phyloP scores from a whole-genome alignment of 1,140 invertebrate genomes.

The Monomorium pharaonis region DNA sequence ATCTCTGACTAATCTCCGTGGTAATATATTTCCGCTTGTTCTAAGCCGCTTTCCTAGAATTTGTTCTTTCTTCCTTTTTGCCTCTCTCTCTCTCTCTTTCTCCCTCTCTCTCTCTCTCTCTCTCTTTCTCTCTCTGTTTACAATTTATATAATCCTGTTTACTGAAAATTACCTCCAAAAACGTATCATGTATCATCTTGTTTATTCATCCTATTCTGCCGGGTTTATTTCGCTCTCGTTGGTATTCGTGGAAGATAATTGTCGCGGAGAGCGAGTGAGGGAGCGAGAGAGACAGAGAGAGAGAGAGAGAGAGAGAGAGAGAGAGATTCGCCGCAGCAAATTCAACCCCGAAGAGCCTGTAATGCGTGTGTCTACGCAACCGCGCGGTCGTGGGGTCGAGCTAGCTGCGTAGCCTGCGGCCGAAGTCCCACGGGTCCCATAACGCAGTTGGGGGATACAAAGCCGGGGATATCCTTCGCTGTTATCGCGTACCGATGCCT shows the following conservation, averaged over 20 bases:
- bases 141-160: not conserved
- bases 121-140: not conserved
- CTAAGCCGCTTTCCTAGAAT: not conserved
- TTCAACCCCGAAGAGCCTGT: slow-evolving; percentile 65
- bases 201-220: not conserved
- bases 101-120: not conserved
- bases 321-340: slow-evolving; percentile 10
- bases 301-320: too few relatives aligned
- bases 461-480: slow-evolving; percentile 63
- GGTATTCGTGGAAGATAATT: slow-evolving; percentile 19
- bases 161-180: slow-evolving; percentile 35
- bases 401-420: slow-evolving; percentile 78
- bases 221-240: slow-evolving; percentile 7
- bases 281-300: too few relatives aligned
- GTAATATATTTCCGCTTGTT: not conserved
- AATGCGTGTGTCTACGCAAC: slow-evolving; percentile 71
- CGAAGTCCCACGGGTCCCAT: slow-evolving; percentile 82
- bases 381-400: slow-evolving; percentile 52
- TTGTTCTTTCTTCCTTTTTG: not conserved
- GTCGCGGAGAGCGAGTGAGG: slow-evolving; percentile 23
- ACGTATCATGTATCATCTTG: not conserved
- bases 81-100: not conserved
- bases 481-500: slow-evolving; percentile 75
- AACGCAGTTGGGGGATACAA: slow-evolving; percentile 71
- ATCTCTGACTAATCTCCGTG: not conserved